Evolutionary conservation across 1,140 invertebrate species (phyloP).

Genomic region (Ceratosolen solmsi): DNA sequence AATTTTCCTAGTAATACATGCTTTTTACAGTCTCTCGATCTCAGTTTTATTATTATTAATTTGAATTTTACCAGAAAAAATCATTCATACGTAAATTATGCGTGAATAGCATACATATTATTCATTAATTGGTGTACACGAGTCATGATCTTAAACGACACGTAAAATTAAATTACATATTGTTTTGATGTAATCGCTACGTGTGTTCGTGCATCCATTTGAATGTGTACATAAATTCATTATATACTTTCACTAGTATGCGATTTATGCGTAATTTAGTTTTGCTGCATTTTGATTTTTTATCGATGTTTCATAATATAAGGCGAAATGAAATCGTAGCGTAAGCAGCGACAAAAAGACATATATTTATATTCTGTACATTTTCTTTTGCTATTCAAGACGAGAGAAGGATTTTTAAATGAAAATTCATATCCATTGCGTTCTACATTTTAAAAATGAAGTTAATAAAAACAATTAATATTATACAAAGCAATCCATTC

Average conservation of each 20-base stretch:
- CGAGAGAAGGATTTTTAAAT: neutral
- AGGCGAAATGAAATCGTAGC: neutral
- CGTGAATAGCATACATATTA: neutral
- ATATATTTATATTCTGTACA: neutral
- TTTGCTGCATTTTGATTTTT: neutral
- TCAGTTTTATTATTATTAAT: neutral
- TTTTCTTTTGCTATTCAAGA: neutral
- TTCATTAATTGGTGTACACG: neutral
- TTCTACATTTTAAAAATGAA: neutral
- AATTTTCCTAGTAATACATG: neutral
- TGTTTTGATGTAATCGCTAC: neutral
- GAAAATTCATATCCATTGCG: neutral
- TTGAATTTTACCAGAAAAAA: neutral
- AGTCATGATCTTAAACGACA: neutral
- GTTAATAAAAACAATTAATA: neutral
- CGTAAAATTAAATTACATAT: neutral
- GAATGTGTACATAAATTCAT: neutral
- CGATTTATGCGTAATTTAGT: neutral
- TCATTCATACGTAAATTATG: too few species aligned
- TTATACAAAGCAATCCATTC: neutral
- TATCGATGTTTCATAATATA: neutral
- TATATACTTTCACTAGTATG: neutral
- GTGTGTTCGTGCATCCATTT: neutral
- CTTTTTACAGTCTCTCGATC: conserved; percentile 22
- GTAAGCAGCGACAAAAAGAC: neutral